Evolutionary conservation across 2,113 vertebrate species (phyloP).

Genomic region (Cebidichthys violaceus): DNA sequence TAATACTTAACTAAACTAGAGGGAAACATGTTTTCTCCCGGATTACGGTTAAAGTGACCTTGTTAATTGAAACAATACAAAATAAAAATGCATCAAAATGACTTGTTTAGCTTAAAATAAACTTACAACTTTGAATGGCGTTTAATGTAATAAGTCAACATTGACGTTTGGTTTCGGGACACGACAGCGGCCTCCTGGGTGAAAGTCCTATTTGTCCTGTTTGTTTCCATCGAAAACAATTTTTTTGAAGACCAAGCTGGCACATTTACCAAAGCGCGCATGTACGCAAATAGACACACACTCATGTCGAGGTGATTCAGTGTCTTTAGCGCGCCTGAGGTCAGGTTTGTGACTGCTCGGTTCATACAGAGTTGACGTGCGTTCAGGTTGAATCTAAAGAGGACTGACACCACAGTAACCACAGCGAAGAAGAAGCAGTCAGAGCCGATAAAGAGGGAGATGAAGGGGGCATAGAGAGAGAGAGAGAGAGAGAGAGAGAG

Average conservation of each 20-base stretch:
- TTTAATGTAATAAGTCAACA: too few relatives aligned
- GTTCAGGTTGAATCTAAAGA: conserved; percentile 67
- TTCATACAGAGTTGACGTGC: conserved; percentile 75
- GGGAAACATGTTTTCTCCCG: too few relatives aligned
- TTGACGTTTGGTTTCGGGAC: too few relatives aligned
- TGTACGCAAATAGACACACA: conserved; percentile 13
- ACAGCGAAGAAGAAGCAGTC: conserved; percentile 34
- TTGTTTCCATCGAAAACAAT: not conserved
- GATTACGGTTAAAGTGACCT: not conserved
- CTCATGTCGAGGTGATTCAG: conserved; percentile 60
- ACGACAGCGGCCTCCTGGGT: too few relatives aligned
- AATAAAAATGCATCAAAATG: too few relatives aligned
- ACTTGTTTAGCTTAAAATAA: too few relatives aligned
- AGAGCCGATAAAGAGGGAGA: conserved; percentile 48
- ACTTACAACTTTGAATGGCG: too few relatives aligned
- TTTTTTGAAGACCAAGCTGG: too few relatives aligned
- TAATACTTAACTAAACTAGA: too few relatives aligned
- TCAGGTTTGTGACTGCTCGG: conserved; percentile 70
- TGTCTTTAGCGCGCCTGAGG: conserved; percentile 65
- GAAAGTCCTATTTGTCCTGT: too few relatives aligned
- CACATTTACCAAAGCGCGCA: not conserved
- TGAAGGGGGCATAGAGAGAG: conserved; percentile 32
- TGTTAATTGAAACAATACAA: too few relatives aligned
- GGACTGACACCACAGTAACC: conserved; percentile 60
- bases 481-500: conserved; percentile 30